phyloP scores from a whole-genome alignment of 2,888 invertebrate species.

The Noctua janthe region DNA sequence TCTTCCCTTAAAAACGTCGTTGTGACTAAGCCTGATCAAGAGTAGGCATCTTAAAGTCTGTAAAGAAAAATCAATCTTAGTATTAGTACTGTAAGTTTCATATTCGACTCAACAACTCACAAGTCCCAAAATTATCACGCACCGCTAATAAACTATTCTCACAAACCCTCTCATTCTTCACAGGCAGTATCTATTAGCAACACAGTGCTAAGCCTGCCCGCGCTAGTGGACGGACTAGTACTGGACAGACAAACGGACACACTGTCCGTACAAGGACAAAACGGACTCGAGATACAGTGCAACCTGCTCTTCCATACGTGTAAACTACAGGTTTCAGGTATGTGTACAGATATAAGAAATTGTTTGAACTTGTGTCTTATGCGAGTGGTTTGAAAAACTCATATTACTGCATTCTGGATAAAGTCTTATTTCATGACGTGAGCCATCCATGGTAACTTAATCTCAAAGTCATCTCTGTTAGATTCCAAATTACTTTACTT shows the following conservation, averaged over 20 bases:
- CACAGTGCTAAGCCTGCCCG: slow-evolving; percentile 80
- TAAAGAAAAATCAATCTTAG: too few species aligned
- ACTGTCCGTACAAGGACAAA: slow-evolving; percentile 76
- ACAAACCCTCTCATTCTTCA: not conserved
- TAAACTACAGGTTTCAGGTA: slow-evolving; percentile 84
- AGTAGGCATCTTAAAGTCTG: too few species aligned
- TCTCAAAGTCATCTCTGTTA: too few species aligned
- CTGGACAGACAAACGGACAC: slow-evolving; percentile 83
- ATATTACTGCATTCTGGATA: not conserved
- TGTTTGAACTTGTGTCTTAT: not conserved
- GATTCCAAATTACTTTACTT: too few species aligned
- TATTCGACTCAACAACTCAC: too few species aligned
- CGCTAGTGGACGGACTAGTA: slow-evolving; percentile 80
- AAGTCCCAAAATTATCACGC: too few species aligned
- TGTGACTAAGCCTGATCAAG: too few species aligned
- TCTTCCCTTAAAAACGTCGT: too few species aligned
- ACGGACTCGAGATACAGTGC: slow-evolving; percentile 83
- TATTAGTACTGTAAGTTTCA: too few species aligned
- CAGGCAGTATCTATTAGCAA: slow-evolving; percentile 84
- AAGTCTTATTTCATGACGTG: too few species aligned
- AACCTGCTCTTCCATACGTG: slow-evolving; percentile 86
- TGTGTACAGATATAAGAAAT: slow-evolving; percentile 4
- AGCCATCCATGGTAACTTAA: too few species aligned
- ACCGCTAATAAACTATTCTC: not conserved
- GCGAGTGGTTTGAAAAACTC: not conserved